phyloP scores from a whole-genome alignment of 2,113 vertebrate species.

The Plotosus lineatus region DNA sequence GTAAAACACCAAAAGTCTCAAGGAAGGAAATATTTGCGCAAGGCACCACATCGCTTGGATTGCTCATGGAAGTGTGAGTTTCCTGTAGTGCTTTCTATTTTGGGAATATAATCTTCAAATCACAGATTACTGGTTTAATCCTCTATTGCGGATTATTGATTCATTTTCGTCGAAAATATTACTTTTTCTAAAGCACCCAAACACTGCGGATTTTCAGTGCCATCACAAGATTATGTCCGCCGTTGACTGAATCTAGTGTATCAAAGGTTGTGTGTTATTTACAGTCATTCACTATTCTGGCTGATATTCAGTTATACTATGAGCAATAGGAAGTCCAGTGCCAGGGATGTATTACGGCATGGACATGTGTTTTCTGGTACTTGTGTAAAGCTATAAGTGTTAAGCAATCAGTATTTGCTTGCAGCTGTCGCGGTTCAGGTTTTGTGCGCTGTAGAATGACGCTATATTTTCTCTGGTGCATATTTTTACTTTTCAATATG shows the following conservation, averaged over 20 bases:
- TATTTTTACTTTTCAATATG: neutral
- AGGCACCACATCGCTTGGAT: neutral
- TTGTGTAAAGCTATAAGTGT: neutral
- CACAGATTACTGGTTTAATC: conserved; percentile 29
- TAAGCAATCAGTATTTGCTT: neutral
- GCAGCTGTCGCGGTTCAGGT: too few species aligned
- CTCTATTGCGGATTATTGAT: conserved; percentile 29
- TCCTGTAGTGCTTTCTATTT: neutral
- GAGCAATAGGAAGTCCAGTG: neutral
- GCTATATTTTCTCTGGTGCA: neutral
- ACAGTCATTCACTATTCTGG: neutral
- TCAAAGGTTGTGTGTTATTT: neutral
- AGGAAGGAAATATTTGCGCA: neutral
- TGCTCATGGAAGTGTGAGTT: neutral
- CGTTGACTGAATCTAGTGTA: neutral
- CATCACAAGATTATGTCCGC: neutral
- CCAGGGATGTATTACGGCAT: neutral
- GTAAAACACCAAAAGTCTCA: neutral
- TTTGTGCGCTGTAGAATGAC: neutral
- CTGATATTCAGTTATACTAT: neutral
- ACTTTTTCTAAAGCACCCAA: neutral
- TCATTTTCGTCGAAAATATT: conserved; percentile 10
- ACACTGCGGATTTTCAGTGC: neutral
- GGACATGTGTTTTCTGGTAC: neutral
- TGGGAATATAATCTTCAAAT: conserved; percentile 29